Conservation (phyloP, 2,888 invertebrate species). For the Cosmia pyralina region DNA sequence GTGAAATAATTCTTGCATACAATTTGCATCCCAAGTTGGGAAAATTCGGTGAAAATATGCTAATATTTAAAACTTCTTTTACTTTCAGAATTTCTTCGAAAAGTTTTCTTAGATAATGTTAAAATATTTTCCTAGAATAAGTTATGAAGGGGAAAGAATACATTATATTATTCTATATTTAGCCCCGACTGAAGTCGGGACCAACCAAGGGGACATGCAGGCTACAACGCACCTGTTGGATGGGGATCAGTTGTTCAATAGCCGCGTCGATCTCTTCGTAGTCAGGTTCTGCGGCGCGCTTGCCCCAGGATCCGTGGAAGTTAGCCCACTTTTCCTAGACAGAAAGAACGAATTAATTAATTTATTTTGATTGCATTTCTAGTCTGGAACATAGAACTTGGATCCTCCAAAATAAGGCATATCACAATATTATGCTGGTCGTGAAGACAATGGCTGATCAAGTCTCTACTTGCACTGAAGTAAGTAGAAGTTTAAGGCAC, state of each 20-base stretch:
- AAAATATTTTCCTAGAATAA: slow-evolving; percentile 45
- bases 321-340: slow-evolving; percentile 92
- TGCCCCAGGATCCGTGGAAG: slow-evolving; percentile 93
- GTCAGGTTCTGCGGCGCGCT: slow-evolving; percentile 87
- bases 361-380: not conserved
- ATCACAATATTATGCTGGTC: not conserved
- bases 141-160: slow-evolving; percentile 23
- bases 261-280: slow-evolving; percentile 83
- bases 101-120: slow-evolving; percentile 41
- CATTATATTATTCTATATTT: not conserved
- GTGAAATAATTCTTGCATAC: slow-evolving; percentile 44
- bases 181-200: not conserved
- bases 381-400: not conserved
- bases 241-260: slow-evolving; percentile 79
- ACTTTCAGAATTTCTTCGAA: slow-evolving; percentile 21
- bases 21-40: slow-evolving; percentile 49
- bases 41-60: slow-evolving; percentile 49
- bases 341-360: not conserved
- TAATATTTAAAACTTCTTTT: slow-evolving; percentile 46
- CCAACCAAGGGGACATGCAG: no score
- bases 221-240: slow-evolving; percentile 74
- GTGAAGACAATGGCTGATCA: not conserved
- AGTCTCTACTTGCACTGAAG: not conserved
- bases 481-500: not conserved
- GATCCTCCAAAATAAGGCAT: not conserved